Evolutionary conservation across 2,888 invertebrate genomes (phyloP), one percentile per base, ranked within the genome.

Genomic region (Amiota communis): DNA sequence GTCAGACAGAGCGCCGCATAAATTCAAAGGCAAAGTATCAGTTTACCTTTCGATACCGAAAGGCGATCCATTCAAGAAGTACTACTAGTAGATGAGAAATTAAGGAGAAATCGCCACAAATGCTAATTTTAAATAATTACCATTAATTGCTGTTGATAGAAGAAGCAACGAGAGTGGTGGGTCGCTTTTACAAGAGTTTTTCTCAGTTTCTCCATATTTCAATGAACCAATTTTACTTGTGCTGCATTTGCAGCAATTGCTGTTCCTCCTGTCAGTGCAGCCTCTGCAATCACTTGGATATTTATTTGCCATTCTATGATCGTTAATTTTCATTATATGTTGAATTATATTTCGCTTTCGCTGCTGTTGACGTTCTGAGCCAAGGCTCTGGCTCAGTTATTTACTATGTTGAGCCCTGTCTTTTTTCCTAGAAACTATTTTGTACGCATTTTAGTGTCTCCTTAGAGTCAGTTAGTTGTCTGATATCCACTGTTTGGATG

Each of bases 61-160:
- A 13, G 53, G 3, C 15, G 20, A 49, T 23, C 49, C 59, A 71
- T 49, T 57, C 15, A 69, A 20, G 15, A 61, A 17, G 48, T 36
- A 61, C 48, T 23, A 23, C 1, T 3, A 23, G n/a, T 23, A 70
- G 15, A 56, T 47, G 20, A 46, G 36, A 36, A 36, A 36, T 4
- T 36, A 36, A 36, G 36, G 36, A 36, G 36, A 36, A 36, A 70
- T 61, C 56, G 75, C 75, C 74, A 73, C 77, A 80, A 81, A 81
- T 82, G 79, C 79, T 79, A 82, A 81, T 81, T 79, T 80, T 79
- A 82, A 82, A 82, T 82, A 83, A 82, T 84, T 80, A 82, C 81
- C 80, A 81, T 82, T 84, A 83, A 83, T 82, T 81, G 81, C 68
- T 71, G 73, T 64, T 23, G 71, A 63, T 51, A 49, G 46, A 36